A percentile compares a stretch with the other conserved stretches of the same genome.
phyloP scores from a whole-genome alignment of 2,113 vertebrate genomes.

The Piprites chloris region DNA sequence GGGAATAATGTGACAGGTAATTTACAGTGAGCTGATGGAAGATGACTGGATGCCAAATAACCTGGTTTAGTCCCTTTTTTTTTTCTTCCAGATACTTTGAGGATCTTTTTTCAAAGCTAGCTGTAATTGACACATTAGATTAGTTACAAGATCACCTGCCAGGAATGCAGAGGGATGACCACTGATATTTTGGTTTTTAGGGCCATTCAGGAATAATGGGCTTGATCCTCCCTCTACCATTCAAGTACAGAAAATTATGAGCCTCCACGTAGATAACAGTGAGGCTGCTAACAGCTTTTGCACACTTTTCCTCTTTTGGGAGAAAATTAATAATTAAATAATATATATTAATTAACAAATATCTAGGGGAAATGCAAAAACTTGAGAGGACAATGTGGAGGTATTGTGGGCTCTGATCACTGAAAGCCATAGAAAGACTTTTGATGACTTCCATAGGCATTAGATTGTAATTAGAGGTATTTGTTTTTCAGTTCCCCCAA shows the following conservation, averaged over 20 bases:
- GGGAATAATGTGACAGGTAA: slow-evolving; percentile 19
- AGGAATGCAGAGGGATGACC: background rate
- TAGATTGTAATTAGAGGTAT: background rate
- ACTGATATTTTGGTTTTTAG: background rate
- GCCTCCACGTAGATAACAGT: background rate
- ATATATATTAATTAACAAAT: background rate
- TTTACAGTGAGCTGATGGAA: slow-evolving; percentile 38
- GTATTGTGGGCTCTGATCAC: background rate
- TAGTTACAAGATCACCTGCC: background rate
- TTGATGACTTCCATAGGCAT: background rate
- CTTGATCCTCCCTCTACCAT: background rate
- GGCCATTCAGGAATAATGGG: background rate
- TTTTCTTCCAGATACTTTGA: background rate
- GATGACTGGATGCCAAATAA: slow-evolving; percentile 41
- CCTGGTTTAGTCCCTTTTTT: background rate
- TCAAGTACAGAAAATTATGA: background rate
- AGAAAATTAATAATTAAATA: background rate
- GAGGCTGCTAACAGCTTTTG: background rate
- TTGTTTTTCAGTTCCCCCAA: background rate
- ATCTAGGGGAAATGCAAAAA: background rate
- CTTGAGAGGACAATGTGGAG: background rate
- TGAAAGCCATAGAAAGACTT: background rate
- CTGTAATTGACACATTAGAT: slow-evolving; percentile 28
- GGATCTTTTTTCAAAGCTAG: background rate
- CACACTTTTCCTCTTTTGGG: background rate